phyloP scores from a whole-genome alignment of 2,113 vertebrate species.

The Syngnathus floridae region DNA sequence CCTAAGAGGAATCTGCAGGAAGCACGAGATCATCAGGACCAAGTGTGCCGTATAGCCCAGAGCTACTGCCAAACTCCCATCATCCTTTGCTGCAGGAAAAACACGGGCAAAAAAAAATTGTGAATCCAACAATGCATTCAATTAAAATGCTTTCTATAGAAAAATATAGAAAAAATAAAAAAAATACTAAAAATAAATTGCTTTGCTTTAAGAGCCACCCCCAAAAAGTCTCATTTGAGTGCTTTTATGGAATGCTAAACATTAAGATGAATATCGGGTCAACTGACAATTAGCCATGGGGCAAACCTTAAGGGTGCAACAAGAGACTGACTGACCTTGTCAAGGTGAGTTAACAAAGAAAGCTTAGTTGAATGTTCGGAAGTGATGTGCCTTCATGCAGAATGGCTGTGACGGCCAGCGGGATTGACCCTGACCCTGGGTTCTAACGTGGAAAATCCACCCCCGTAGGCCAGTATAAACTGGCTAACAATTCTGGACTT shows the following conservation, averaged over 20 bases:
- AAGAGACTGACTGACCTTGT: constrained; percentile 26
- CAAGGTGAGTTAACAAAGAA: constrained; percentile 24
- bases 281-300: constrained; percentile 14
- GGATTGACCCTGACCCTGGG: constrained; percentile 45
- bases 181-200: not conserved
- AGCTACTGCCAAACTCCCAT: constrained; percentile 91
- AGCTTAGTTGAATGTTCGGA: constrained; percentile 23
- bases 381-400: constrained; percentile 16
- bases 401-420: constrained; percentile 21
- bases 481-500: constrained; percentile 35
- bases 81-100: constrained; percentile 84
- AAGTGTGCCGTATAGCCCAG: constrained; percentile 95
- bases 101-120: constrained; percentile 11
- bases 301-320: constrained; percentile 38
- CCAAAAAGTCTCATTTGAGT: not conserved
- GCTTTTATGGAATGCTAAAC: constrained; percentile 3
- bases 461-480: constrained; percentile 29
- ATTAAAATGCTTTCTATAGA: not conserved
- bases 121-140: not conserved
- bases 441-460: constrained; percentile 42
- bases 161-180: no score
- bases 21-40: constrained; percentile 96
- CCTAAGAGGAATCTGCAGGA: constrained; percentile 94
- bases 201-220: not conserved
- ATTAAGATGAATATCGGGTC: constrained; percentile 24